Conservation (phyloP, 1,140 invertebrate genomes). For the Nebria ingens region DNA sequence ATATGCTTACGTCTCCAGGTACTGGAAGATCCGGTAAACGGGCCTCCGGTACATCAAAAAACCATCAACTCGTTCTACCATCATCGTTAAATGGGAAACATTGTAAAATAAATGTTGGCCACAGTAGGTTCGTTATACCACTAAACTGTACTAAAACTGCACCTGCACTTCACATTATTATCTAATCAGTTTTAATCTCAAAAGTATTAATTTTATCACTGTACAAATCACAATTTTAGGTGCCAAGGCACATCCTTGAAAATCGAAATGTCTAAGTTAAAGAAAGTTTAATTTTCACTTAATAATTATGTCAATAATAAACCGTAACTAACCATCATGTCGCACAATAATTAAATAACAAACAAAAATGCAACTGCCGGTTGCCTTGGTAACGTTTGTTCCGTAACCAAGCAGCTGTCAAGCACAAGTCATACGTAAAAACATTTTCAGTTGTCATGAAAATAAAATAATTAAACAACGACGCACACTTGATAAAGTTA, state of each 20-base stretch:
- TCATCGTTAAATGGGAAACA: slow-evolving; percentile 17
- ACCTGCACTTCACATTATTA: slow-evolving; percentile 1
- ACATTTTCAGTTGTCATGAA: neutral
- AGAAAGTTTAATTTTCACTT: too few species aligned
- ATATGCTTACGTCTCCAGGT: slow-evolving; percentile 56
- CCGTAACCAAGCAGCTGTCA: slow-evolving; percentile 7
- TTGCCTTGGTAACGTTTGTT: too few species aligned
- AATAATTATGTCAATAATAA: too few species aligned
- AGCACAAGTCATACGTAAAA: neutral
- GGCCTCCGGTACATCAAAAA: slow-evolving; percentile 59
- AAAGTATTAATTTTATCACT: too few species aligned
- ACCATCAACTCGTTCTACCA: slow-evolving; percentile 55
- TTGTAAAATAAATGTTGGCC: too few species aligned
- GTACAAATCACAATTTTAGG: too few species aligned
- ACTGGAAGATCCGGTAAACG: slow-evolving; percentile 62
- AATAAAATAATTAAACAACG: neutral
- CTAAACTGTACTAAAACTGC: neutral
- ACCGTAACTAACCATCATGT: too few species aligned
- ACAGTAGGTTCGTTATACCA: neutral
- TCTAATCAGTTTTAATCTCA: too few species aligned
- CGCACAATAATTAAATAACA: too few species aligned
- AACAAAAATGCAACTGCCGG: too few species aligned
- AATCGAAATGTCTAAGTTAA: too few species aligned
- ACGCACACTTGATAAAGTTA: neutral
- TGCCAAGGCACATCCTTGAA: too few species aligned